Evolutionary conservation across 2,888 invertebrate species (phyloP).

Genomic region (Dichetophora obliterata): DNA sequence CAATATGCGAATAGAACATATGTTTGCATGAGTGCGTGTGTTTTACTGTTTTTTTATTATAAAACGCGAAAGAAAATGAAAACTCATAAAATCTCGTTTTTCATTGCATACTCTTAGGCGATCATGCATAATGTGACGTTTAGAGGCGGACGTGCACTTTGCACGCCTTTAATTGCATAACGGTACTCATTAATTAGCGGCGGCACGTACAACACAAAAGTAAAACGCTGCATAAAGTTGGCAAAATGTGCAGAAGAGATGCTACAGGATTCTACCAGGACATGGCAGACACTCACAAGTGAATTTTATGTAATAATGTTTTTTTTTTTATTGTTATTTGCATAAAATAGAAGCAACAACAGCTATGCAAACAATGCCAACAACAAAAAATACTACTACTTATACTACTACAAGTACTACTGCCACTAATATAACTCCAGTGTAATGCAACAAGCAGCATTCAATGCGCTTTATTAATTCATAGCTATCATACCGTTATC

Average conservation of each 20-base stretch:
- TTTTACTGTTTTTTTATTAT: not conserved
- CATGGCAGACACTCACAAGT: not conserved
- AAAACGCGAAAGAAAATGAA: not conserved
- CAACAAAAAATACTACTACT: not conserved
- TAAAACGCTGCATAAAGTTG: not conserved
- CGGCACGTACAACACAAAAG: not conserved
- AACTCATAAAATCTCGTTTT: constrained; percentile 2
- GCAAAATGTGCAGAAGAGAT: not conserved
- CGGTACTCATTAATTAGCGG: constrained; percentile 14
- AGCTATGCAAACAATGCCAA: not conserved
- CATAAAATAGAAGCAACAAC: not conserved
- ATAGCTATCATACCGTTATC: not conserved
- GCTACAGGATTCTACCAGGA: not conserved
- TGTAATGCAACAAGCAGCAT: not conserved
- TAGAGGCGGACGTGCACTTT: constrained; percentile 4
- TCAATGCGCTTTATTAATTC: not conserved
- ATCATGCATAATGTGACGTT: constrained; percentile 29
- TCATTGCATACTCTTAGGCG: constrained; percentile 31
- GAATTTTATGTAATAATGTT: not conserved
- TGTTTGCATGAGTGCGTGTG: not conserved
- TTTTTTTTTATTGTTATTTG: not conserved
- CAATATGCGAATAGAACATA: no score
- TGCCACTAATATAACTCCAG: not conserved
- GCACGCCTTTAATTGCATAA: constrained; percentile 13
- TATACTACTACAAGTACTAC: not conserved